Evolutionary conservation across 2,888 invertebrate species (phyloP).

Genomic region (Microctonus aethiopoides): DNA sequence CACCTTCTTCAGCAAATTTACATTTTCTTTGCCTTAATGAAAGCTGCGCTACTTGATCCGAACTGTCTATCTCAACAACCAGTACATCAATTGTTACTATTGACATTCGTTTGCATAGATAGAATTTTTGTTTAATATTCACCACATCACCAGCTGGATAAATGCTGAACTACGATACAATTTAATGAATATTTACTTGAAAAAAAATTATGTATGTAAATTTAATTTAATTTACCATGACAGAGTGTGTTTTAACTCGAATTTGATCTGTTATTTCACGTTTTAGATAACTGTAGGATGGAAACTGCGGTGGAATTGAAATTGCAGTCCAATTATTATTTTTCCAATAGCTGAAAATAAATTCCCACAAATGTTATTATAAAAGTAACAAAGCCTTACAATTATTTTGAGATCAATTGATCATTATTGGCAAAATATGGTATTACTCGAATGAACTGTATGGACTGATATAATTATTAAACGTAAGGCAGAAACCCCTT

Average conservation of each 20-base stretch:
- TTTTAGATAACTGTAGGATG: constrained; percentile 6
- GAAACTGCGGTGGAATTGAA: constrained; percentile 17
- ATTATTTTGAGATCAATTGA: not conserved
- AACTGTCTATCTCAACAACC: constrained; percentile 31
- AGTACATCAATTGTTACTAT: constrained; percentile 13
- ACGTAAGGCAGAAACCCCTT: constrained; percentile 46
- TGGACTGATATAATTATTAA: constrained; percentile 33
- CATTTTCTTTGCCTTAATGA: constrained; percentile 73
- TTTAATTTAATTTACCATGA: constrained; percentile 5
- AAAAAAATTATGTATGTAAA: not conserved
- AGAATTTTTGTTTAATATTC: constrained; percentile 9
- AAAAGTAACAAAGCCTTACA: not conserved
- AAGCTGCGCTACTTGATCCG: constrained; percentile 37
- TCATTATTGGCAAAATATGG: not conserved
- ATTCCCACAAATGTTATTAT: not conserved
- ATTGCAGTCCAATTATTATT: constrained; percentile 46
- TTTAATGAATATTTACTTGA: not conserved
- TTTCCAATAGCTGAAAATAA: constrained; percentile 46
- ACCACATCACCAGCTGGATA: not conserved
- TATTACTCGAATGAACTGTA: constrained; percentile 48
- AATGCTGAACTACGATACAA: not conserved
- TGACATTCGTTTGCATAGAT: not conserved
- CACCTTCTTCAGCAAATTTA: constrained; percentile 75
- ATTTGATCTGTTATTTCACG: not conserved
- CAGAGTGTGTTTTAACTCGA: not conserved